Evolutionary conservation across 2,888 invertebrate species (phyloP).

Genomic region (Sipunculus nudus): DNA sequence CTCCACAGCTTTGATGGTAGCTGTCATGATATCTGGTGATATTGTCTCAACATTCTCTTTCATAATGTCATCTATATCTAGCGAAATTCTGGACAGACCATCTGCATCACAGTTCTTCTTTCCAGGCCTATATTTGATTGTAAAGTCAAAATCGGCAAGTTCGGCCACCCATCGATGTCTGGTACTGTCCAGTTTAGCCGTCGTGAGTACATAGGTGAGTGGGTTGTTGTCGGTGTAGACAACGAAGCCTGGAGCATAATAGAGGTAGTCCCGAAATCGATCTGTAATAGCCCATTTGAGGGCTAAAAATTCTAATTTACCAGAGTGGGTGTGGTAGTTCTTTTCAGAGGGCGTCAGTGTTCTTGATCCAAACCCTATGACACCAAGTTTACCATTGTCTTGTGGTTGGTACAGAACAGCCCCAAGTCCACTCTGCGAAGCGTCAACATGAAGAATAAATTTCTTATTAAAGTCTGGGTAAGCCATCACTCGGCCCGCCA

Average conservation of each 20-base stretch:
- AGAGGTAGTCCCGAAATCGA: neutral
- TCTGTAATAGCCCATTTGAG: neutral
- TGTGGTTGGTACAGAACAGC: no score
- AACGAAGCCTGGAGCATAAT: neutral
- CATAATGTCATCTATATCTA: no score
- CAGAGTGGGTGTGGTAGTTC: neutral
- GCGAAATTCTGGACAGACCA: no score
- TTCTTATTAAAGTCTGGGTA: no score
- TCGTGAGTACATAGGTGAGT: neutral
- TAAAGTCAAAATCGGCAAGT: constrained; percentile 4
- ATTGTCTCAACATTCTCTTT: no score
- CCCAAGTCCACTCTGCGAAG: no score
- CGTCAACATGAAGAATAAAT: no score
- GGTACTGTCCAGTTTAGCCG: neutral
- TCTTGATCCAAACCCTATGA: neutral
- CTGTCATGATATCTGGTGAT: no score
- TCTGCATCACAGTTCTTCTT: constrained; percentile 1
- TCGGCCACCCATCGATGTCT: neutral
- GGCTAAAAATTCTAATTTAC: neutral
- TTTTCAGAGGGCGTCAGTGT: neutral
- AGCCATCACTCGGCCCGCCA: no score
- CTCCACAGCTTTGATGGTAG: no score
- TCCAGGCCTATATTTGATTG: neutral
- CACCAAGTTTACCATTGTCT: neutral
- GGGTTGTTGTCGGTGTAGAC: constrained; percentile 4